Evolutionary conservation across 2,888 invertebrate genomes (phyloP), one percentile per base, ranked within the genome.

Genomic region (Sylvicola fuscatus): DNA sequence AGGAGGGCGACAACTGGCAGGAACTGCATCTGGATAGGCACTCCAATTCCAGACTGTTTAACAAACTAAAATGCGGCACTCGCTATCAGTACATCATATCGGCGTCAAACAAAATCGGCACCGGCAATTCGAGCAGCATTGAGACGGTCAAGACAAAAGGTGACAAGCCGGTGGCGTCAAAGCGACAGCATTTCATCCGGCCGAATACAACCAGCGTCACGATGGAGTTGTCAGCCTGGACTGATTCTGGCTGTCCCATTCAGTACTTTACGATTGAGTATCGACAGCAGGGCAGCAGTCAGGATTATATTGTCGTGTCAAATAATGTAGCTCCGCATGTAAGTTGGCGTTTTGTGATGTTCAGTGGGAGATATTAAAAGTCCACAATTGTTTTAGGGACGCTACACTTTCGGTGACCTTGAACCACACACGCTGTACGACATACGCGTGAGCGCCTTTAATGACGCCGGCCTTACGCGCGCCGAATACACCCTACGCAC

Each of bases 191-290:
- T 43, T 68, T 83, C 21, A 62, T 84, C 3, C 64, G 71, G 32
- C 66, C 76, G 40, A 86, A 84, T 51, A 70, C 77, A 1, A 81
- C 83, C 0, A 77, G 77, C 1, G 73, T 78, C 13, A 66, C 75
- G 35, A 63, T 86, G 13, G 77, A 80, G 49, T 64, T 86, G 41
- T 69, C 73, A 35, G 71, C 77, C 6, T 86, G 84, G 84, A 70
- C 76, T 14, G 77, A 76, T 46, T 76, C 78, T 1, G 82, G 82
- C 29, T 87, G 86, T 51, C 73, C 80, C 0, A 75, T 86, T 45
- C 64, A 70, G 2, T 75, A 76, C 39, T 80, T 79, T 33, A 53
- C 56, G 16, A 52, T 58, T n/a, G 58, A 58, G 37, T 58, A 55
- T 27, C 50, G 49, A 28, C 47, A 49, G 11, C 47, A 52, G 36